Evolutionary conservation across 1,140 invertebrate genomes (phyloP), one percentile per base, ranked within the genome.

Genomic region (Nebria ingens): DNA sequence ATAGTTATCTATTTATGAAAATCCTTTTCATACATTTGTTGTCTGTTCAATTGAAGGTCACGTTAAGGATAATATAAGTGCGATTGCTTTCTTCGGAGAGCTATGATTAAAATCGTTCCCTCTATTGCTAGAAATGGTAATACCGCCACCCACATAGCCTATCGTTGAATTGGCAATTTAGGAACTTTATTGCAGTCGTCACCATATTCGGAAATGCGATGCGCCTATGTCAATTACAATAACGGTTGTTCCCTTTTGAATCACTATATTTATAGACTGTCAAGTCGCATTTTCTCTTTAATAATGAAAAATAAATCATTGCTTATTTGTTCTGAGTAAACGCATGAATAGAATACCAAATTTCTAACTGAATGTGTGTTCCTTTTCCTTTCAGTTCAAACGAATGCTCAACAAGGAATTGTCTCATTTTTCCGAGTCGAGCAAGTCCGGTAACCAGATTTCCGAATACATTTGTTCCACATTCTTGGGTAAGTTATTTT

Each of bases 381-480:
- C 57, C 53, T 59, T 58, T 67, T 68, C 64, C 64, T 80, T 87
- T 55, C 83, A 99, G 95, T 99, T 99, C 81, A 98, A 98, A 76
- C 85, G 95, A 73, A 97, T 99, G 93, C 83, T 99, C 69, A 98
- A 98, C 79, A 96, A 98, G 78, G 97, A 99, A 75, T 80, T 99
- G 63, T 97, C 91, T 70, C 95, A 98, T 74, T 98, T 98, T 76
- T 97, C 95, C 25, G 96, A 98, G 71, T 97, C 94, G 52, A 96
- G 92, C 72, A 97, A 95, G 78, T 97, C 95, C 57, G 96, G 95
- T 64, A 97, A 97, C 75, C 95, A 98, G 80, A 97, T 99, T 67
- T 97, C 95, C 23, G 95, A 98, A 72, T 99, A 97, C 74, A 97
- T 99, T 72, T 97, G 93, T 77, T 93, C 89, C 58, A 98, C 95